Evolutionary conservation across 2,797 vertebrate genomes (phyloP).

Genomic region (Sebastolobus altivelis): DNA sequence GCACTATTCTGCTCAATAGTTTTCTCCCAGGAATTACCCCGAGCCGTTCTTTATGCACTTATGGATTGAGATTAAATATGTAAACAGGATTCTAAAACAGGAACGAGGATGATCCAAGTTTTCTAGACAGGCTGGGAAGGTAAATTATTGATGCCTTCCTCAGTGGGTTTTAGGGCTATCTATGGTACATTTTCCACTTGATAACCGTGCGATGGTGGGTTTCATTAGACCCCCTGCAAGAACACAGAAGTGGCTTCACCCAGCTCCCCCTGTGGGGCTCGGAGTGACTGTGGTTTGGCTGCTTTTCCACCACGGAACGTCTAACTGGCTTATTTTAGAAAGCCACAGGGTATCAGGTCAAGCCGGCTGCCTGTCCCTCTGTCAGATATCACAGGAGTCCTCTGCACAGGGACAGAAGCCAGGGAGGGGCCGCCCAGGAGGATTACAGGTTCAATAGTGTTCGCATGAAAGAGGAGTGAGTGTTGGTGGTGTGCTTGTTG

Average conservation of each 20-base stretch:
- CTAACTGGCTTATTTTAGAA: conserved; percentile 59
- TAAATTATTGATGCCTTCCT: conserved; percentile 70
- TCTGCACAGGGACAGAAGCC: conserved; percentile 15
- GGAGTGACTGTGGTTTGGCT: conserved; percentile 41
- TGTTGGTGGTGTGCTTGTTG: background rate
- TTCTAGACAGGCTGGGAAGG: conserved; percentile 36
- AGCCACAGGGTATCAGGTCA: conserved; percentile 53
- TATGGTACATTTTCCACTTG: conserved; percentile 42
- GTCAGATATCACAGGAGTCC: conserved; percentile 28
- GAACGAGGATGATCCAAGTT: conserved; percentile 56
- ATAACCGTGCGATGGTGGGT: conserved; percentile 30
- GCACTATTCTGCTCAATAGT: conserved; percentile 18
- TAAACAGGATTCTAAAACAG: conserved; percentile 63
- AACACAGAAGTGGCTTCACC: conserved; percentile 30
- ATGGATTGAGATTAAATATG: conserved; percentile 75
- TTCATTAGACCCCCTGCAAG: conserved; percentile 40
- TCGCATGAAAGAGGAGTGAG: background rate
- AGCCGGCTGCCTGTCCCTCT: conserved; percentile 14
- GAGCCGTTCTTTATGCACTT: conserved; percentile 52
- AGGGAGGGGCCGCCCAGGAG: conserved; percentile 6
- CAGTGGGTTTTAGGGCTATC: conserved; percentile 26
- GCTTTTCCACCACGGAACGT: conserved; percentile 27
- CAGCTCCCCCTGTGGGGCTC: conserved; percentile 4
- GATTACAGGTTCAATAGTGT: conserved; percentile 22
- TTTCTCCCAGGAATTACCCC: conserved; percentile 50